A percentile compares a stretch with the other conserved stretches of the same genome.
Evolutionary conservation across 1,140 invertebrate genomes (phyloP).

Genomic region (Mylabris phalerata): DNA sequence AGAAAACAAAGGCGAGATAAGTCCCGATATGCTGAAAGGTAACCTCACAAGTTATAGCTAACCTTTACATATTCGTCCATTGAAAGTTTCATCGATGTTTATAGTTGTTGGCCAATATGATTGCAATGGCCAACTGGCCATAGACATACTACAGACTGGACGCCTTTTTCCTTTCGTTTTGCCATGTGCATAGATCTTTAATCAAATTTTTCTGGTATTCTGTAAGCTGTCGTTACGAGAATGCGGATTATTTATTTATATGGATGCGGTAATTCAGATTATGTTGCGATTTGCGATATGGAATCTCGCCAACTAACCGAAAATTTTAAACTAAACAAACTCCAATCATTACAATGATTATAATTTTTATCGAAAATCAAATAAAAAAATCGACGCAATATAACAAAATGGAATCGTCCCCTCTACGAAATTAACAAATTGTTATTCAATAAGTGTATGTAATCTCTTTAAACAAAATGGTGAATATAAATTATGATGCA

Average conservation of each 20-base stretch:
- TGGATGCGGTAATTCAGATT: constrained; percentile 27
- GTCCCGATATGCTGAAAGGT: constrained; percentile 40
- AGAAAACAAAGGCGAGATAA: constrained; percentile 44
- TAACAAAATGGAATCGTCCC: no score
- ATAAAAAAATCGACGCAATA: no score
- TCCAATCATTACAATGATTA: no score
- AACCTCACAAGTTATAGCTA: constrained; percentile 42
- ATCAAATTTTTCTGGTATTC: constrained; percentile 39
- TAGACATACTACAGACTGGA: constrained; percentile 40
- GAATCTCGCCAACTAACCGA: constrained; percentile 16
- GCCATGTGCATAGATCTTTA: constrained; percentile 39
- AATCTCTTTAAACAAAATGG: constrained; percentile 28
- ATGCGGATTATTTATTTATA: constrained; percentile 34
- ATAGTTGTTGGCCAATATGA: not conserved
- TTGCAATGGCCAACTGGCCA: constrained; percentile 28
- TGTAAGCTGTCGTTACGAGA: constrained; percentile 35
- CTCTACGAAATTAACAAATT: no score
- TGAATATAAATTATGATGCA: constrained; percentile 31
- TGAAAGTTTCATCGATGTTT: not conserved
- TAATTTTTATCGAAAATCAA: no score
- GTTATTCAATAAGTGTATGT: constrained; percentile 8
- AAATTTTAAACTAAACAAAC: no score
- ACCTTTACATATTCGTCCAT: constrained; percentile 27
- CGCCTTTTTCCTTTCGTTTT: constrained; percentile 34
- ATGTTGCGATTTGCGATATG: constrained; percentile 9